A percentile compares a stretch with the other conserved stretches of the same genome.
Conservation (phyloP, 2,113 vertebrate species). For the Shinisaurus crocodilurus region DNA sequence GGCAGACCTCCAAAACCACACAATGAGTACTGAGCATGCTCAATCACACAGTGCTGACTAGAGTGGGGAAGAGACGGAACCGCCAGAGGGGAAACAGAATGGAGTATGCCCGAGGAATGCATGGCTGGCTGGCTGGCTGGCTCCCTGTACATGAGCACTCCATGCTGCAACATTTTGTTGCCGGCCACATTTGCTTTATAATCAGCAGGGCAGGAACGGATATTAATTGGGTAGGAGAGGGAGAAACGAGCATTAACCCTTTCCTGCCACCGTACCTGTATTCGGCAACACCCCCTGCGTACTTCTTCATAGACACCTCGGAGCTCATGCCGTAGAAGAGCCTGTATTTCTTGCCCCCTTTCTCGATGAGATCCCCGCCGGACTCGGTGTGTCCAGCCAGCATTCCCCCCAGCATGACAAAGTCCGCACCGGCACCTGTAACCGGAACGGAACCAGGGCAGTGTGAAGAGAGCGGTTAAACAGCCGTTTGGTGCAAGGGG, state of each 20-base stretch:
- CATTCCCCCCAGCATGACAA: slow-evolving; percentile 95
- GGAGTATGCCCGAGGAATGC: no score
- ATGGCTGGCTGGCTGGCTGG: no score
- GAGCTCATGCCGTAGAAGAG: slow-evolving; percentile 95
- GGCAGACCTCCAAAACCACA: no score
- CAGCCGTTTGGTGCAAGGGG: rapidly evolving
- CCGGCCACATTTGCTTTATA: no score
- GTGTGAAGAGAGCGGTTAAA: neutral
- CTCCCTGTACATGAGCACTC: no score
- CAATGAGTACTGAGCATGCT: no score
- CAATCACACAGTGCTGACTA: no score
- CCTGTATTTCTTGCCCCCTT: slow-evolving; percentile 87
- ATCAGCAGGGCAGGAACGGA: neutral
- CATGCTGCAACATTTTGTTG: neutral
- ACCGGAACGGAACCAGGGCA: neutral
- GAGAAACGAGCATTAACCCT: rapidly evolving
- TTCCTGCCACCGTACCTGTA: slow-evolving; percentile 85
- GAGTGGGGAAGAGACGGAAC: no score
- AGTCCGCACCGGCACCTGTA: slow-evolving; percentile 91
- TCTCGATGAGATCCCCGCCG: slow-evolving; percentile 85
- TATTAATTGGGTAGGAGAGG: neutral
- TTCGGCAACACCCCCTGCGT: slow-evolving; percentile 87
- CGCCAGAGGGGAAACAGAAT: no score
- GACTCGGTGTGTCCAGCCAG: slow-evolving; percentile 88
- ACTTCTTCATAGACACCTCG: slow-evolving; percentile 89